These are phyloP conservation scores for Actias luna DNA, from an alignment of 2,888 invertebrate genomes.

Conservation along the genomic window DNA sequence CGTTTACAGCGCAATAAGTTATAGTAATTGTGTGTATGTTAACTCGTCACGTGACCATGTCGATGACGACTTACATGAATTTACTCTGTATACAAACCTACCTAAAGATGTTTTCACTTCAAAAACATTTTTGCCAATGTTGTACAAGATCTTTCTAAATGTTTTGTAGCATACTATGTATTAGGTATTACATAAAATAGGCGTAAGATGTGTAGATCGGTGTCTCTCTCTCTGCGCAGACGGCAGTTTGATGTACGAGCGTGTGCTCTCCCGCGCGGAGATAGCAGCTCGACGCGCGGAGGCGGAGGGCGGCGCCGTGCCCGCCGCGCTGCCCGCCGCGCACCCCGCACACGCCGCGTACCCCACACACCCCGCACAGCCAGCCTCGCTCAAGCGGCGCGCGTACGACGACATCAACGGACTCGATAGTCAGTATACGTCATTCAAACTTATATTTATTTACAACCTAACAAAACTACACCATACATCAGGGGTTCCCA, in stretches of 20 bases:
- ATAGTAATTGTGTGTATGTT: too few relatives aligned
- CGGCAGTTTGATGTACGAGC: conserved; percentile 93
- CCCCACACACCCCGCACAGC: conserved; percentile 30
- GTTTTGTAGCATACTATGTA: too few relatives aligned
- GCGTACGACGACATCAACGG: conserved; percentile 95
- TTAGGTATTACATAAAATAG: too few relatives aligned
- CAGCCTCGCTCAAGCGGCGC: conserved; percentile 87
- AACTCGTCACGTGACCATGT: too few relatives aligned
- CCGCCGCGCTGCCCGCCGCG: conserved; percentile 82
- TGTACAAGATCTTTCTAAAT: too few relatives aligned
- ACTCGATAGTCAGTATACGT: conserved; percentile 87
- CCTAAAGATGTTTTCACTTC: too few relatives aligned
- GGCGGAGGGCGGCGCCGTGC: conserved; percentile 37
- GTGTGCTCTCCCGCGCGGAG: conserved; percentile 89
- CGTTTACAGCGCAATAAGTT: too few relatives aligned
- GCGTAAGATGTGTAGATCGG: background rate
- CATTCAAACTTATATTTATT: background rate
- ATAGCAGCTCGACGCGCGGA: conserved; percentile 83
- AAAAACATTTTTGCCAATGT: too few relatives aligned
- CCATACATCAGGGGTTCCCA: too few relatives aligned
- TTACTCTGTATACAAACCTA: too few relatives aligned
- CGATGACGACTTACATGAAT: too few relatives aligned
- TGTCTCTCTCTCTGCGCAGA: conserved; percentile 70
- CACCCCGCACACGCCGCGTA: conserved; percentile 28
- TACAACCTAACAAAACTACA: too few relatives aligned